Evolutionary conservation across 2,888 invertebrate species (phyloP).

Genomic region (Glaucopsyche alexis): DNA sequence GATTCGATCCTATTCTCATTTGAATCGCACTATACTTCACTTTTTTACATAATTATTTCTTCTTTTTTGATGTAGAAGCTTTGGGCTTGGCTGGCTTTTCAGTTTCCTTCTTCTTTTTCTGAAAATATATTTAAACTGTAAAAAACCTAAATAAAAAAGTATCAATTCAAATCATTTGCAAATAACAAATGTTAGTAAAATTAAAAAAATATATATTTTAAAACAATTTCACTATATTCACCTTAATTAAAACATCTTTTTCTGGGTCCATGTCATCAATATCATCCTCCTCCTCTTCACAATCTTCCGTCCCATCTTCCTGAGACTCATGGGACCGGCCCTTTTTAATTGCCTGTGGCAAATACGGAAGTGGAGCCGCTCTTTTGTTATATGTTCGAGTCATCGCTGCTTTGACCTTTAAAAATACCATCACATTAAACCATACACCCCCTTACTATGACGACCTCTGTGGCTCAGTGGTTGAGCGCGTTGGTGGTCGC

Average conservation of each 20-base stretch:
- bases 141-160: neutral
- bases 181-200: too few relatives aligned
- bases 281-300: conserved; percentile 49
- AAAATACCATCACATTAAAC: neutral
- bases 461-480: too few relatives aligned
- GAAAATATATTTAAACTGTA: conserved; percentile 37
- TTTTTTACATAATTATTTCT: conserved; percentile 42
- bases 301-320: conserved; percentile 58
- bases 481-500: too few relatives aligned
- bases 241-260: conserved; percentile 90
- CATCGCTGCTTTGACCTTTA: conserved; percentile 92
- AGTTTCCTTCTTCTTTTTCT: conserved; percentile 63
- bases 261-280: conserved; percentile 82
- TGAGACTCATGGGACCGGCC: conserved; percentile 66
- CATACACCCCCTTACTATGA: too few relatives aligned
- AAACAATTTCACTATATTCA: conserved; percentile 45
- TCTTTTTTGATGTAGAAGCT: conserved; percentile 48
- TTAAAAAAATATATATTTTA: too few relatives aligned
- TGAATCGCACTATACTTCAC: too few relatives aligned
- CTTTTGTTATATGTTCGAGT: conserved; percentile 96
- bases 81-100: conserved; percentile 51
- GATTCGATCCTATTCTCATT: too few relatives aligned
- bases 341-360: conserved; percentile 82
- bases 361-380: conserved; percentile 87
- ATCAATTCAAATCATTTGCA: too few relatives aligned